phyloP scores from a whole-genome alignment of 2,113 vertebrate species.

The Macquaria australasica region DNA sequence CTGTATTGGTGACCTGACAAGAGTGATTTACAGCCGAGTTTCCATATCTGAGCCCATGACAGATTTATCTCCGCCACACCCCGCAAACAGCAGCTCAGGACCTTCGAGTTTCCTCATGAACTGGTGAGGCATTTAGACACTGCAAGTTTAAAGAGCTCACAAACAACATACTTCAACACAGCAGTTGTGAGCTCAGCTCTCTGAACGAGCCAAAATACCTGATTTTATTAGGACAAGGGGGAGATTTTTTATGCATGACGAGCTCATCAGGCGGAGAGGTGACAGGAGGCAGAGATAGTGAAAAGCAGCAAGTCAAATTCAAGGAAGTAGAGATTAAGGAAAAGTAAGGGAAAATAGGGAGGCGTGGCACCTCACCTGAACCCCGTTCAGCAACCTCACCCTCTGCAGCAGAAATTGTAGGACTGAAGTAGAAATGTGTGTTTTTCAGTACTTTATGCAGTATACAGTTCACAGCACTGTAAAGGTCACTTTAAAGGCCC shows the following conservation, averaged over 20 bases:
- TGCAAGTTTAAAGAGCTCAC: conserved; percentile 50
- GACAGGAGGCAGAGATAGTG: not conserved
- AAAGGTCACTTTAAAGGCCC: not conserved
- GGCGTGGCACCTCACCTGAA: not conserved
- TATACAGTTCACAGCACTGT: not conserved
- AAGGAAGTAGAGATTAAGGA: not conserved
- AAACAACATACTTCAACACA: conserved; percentile 41
- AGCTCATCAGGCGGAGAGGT: not conserved
- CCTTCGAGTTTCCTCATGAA: conserved; percentile 37
- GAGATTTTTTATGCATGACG: not conserved
- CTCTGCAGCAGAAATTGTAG: not conserved
- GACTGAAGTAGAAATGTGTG: not conserved
- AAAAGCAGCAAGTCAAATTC: not conserved
- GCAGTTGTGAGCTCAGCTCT: conserved; percentile 34
- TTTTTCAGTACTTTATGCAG: not conserved
- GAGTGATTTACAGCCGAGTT: conserved; percentile 44
- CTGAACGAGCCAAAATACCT: conserved; percentile 22
- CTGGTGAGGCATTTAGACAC: conserved; percentile 42
- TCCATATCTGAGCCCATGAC: conserved; percentile 50
- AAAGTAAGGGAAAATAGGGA: not conserved
- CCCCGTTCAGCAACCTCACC: not conserved
- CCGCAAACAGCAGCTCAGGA: conserved; percentile 40
- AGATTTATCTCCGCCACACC: conserved; percentile 69
- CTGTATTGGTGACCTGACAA: conserved; percentile 13
- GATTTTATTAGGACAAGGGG: conserved; percentile 19